Conservation (phyloP, 2,113 vertebrate genomes). For the Cebidichthys violaceus region DNA sequence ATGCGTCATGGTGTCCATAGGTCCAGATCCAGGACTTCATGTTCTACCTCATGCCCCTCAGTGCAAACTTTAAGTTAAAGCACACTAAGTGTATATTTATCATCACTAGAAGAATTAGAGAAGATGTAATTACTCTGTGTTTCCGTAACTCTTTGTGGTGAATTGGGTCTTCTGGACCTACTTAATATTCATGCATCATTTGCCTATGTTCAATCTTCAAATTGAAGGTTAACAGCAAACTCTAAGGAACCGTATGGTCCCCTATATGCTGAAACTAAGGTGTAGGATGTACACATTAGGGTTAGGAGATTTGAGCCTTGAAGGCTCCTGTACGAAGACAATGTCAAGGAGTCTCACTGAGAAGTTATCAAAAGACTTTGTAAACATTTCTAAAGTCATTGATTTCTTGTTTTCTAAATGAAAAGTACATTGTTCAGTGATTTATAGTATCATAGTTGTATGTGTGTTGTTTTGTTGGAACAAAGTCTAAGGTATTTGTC, state of each 20-base stretch:
- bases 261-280: neutral
- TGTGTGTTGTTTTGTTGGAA: neutral
- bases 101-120: neutral
- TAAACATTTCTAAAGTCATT: constrained; percentile 1
- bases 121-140: neutral
- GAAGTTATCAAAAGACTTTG: constrained; percentile 9
- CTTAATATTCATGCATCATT: neutral
- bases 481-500: neutral
- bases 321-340: constrained; percentile 33
- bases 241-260: neutral
- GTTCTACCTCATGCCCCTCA: neutral
- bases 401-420: neutral
- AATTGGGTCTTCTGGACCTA: neutral
- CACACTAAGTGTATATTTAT: neutral
- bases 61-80: neutral
- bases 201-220: neutral
- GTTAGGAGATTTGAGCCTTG: constrained; percentile 42
- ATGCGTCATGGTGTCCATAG: neutral
- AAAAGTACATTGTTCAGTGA: neutral
- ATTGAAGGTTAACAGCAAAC: constrained; percentile 37
- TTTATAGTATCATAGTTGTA: neutral
- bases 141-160: neutral
- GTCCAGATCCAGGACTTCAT: neutral
- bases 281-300: constrained; percentile 44
- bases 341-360: constrained; percentile 29